phyloP scores from a whole-genome alignment of 2,113 vertebrate species.

The Neogale vison region DNA sequence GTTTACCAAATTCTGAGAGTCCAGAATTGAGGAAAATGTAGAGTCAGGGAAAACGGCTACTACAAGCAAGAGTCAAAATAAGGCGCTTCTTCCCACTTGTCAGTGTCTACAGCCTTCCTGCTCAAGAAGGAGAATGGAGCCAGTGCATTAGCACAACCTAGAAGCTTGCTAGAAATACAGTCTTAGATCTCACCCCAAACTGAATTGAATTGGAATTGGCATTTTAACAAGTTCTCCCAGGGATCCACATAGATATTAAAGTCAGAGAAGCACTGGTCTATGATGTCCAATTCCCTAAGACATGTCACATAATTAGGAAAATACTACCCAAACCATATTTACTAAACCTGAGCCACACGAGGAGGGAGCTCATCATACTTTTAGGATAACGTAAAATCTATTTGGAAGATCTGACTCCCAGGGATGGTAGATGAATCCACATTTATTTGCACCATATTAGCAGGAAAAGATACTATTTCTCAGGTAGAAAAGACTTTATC shows the following conservation, averaged over 20 bases:
- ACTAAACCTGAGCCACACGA: not conserved
- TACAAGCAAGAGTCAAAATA: not conserved
- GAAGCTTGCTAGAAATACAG: not conserved
- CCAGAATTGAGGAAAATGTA: not conserved
- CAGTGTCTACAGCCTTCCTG: not conserved
- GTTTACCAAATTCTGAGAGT: not conserved
- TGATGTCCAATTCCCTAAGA: not conserved
- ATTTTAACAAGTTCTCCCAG: not conserved
- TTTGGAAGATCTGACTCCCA: not conserved
- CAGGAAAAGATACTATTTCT: slow-evolving; percentile 28
- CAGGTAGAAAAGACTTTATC: not conserved
- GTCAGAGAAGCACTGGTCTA: not conserved
- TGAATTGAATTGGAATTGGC: not conserved
- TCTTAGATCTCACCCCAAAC: not conserved
- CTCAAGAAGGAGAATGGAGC: not conserved
- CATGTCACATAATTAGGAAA: not conserved
- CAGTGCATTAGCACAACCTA: not conserved
- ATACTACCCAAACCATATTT: not conserved
- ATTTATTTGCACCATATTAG: not conserved
- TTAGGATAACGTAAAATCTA: not conserved
- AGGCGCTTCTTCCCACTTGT: not conserved
- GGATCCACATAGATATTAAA: not conserved
- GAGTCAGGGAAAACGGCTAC: not conserved
- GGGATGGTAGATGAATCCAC: not conserved
- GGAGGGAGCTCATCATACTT: not conserved